These are phyloP conservation scores for Neolamprologus hecqui DNA, from an alignment of 2,113 vertebrate genomes.

Conservation along the genomic window DNA sequence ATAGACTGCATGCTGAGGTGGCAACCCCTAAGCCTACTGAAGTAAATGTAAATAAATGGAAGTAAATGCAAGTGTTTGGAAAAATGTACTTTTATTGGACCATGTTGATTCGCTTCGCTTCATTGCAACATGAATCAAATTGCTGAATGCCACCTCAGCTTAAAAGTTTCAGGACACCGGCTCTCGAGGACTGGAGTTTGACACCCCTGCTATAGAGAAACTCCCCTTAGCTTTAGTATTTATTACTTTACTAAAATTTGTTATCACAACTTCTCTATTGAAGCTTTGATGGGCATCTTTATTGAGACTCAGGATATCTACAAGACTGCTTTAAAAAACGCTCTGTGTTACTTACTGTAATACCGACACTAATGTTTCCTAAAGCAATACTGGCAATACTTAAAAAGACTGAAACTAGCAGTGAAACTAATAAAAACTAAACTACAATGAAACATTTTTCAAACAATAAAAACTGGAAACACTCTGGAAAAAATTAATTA, in stretches of 20 bases:
- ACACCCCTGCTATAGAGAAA: not conserved
- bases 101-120: accelerated
- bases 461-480: not conserved
- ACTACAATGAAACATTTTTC: not conserved
- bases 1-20: not conserved
- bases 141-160: not conserved
- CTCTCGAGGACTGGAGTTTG: not conserved
- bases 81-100: not conserved
- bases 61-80: not conserved
- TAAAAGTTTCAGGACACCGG: not conserved
- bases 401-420: not conserved
- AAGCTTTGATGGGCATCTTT: not conserved
- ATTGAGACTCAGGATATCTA: not conserved
- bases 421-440: not conserved
- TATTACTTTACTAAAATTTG: not conserved
- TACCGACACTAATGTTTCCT: not conserved
- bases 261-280: accelerated
- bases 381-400: not conserved
- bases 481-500: not conserved
- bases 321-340: not conserved
- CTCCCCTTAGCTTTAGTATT: not conserved
- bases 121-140: not conserved
- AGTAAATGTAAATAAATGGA: not conserved
- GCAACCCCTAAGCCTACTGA: not conserved
- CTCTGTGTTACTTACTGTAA: not conserved